phyloP scores from a whole-genome alignment of 2,888 invertebrate genomes.

The Tinea semifulvella region DNA sequence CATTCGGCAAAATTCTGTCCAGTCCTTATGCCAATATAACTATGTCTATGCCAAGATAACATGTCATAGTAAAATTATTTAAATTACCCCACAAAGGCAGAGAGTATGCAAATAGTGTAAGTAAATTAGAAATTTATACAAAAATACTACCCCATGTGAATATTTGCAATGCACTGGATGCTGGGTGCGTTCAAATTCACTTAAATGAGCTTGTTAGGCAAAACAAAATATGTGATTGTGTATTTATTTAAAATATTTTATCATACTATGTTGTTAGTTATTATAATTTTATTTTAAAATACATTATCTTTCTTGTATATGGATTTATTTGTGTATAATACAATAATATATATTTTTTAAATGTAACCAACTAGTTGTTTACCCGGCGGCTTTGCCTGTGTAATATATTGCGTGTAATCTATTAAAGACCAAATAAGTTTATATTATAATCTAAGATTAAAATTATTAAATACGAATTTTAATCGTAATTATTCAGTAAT shows the following conservation, averaged over 20 bases:
- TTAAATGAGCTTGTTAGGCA: slow-evolving; percentile 4
- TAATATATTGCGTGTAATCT: too few species aligned
- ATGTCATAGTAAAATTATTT: slow-evolving; percentile 55
- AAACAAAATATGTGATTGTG: slow-evolving; percentile 4
- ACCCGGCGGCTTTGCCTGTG: too few species aligned
- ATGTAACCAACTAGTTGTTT: too few species aligned
- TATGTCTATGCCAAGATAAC: slow-evolving; percentile 36
- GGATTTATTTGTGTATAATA: too few species aligned
- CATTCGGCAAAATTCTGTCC: too few species aligned
- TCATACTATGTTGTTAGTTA: neutral
- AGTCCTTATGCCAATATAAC: too few species aligned
- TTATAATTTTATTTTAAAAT: slow-evolving; percentile 3
- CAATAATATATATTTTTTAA: too few species aligned
- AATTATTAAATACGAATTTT: too few species aligned
- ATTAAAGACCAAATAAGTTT: too few species aligned
- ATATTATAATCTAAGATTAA: too few species aligned
- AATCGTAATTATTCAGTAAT: too few species aligned
- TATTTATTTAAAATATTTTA: neutral
- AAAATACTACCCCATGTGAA: slow-evolving; percentile 28
- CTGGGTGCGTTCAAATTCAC: slow-evolving; percentile 6
- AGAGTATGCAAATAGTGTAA: slow-evolving; percentile 47
- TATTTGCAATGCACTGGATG: neutral
- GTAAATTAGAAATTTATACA: slow-evolving; percentile 59
- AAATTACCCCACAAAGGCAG: slow-evolving; percentile 40
- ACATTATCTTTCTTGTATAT: too few species aligned